Percentiles rank a stretch among this genome's conserved stretches.
These are phyloP conservation scores for Meandrina meandrites DNA, from an alignment of 92 coral and sea anemone genomes.

Conservation along the genomic window DNA sequence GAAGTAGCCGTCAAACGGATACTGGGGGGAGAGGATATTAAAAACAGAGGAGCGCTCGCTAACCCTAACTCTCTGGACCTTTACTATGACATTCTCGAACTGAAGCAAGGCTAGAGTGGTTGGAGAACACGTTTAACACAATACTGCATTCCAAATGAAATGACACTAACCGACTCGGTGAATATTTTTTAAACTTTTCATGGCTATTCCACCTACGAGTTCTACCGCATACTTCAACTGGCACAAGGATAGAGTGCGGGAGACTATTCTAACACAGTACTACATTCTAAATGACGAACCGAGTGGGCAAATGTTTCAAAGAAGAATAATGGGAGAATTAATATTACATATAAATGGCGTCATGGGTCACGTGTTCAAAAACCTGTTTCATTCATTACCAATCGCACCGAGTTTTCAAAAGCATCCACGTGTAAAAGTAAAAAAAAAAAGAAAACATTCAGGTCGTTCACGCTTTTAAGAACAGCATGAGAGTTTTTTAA, in stretches of 20 bases:
- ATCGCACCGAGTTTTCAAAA: neutral
- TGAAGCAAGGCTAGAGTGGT: conserved; percentile 28
- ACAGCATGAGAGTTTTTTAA: neutral
- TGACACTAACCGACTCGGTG: neutral
- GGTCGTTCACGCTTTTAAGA: neutral
- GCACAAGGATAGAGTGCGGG: neutral
- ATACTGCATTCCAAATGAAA: neutral
- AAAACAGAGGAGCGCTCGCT: conserved; percentile 85
- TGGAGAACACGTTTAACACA: neutral
- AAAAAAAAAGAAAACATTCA: no score
- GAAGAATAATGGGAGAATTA: neutral
- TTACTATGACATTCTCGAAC: conserved; percentile 72
- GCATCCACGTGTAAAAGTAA: neutral
- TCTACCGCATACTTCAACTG: no score
- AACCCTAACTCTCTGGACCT: conserved; percentile 92
- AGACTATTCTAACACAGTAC: neutral
- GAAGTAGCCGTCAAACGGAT: conserved; percentile 96
- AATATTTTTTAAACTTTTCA: neutral
- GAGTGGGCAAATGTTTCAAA: neutral
- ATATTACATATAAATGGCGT: neutral
- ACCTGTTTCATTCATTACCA: neutral
- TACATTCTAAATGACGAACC: neutral
- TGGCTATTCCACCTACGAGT: neutral
- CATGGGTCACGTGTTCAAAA: neutral
- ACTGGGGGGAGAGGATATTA: conserved; percentile 78